These are phyloP conservation scores for Phyllotreta striolata DNA, from an alignment of 2,888 invertebrate species.

Conservation along the genomic window DNA sequence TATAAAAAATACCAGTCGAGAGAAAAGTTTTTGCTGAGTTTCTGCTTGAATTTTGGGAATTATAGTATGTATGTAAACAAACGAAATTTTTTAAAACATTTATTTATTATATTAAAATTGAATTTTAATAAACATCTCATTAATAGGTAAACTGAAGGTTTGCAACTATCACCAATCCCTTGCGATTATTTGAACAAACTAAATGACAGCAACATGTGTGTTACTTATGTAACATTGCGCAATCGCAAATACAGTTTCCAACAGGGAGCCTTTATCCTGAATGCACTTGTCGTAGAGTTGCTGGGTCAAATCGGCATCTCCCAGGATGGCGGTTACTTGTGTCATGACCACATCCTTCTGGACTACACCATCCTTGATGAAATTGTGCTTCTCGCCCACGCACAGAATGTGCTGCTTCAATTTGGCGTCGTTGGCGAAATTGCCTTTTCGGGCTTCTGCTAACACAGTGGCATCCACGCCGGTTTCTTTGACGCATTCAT, in stretches of 20 bases:
- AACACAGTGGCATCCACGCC: conserved; percentile 44
- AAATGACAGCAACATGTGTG: conserved; percentile 26
- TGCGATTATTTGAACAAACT: not conserved
- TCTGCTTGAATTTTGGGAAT: too few relatives aligned
- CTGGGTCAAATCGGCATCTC: conserved; percentile 35
- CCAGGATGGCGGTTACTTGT: conserved; percentile 31
- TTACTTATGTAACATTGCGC: conserved; percentile 48
- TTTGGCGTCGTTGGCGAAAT: conserved; percentile 44
- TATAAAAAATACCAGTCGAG: too few relatives aligned
- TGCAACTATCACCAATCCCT: too few relatives aligned
- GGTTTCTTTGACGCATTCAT: conserved; percentile 42
- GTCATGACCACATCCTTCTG: conserved; percentile 42
- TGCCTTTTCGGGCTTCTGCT: conserved; percentile 43
- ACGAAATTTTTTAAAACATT: too few relatives aligned
- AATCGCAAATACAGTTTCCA: conserved; percentile 44
- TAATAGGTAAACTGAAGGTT: too few relatives aligned
- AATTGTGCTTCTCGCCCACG: conserved; percentile 45
- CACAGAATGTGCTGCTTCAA: conserved; percentile 46
- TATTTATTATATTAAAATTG: too few relatives aligned
- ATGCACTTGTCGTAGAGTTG: conserved; percentile 45
- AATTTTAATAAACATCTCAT: too few relatives aligned
- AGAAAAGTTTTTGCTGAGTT: too few relatives aligned
- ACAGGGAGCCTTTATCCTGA: conserved; percentile 39
- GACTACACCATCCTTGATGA: conserved; percentile 48
- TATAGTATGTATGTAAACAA: too few relatives aligned